Conservation (phyloP, 2,113 vertebrate species). For the Trachemys scripta region DNA sequence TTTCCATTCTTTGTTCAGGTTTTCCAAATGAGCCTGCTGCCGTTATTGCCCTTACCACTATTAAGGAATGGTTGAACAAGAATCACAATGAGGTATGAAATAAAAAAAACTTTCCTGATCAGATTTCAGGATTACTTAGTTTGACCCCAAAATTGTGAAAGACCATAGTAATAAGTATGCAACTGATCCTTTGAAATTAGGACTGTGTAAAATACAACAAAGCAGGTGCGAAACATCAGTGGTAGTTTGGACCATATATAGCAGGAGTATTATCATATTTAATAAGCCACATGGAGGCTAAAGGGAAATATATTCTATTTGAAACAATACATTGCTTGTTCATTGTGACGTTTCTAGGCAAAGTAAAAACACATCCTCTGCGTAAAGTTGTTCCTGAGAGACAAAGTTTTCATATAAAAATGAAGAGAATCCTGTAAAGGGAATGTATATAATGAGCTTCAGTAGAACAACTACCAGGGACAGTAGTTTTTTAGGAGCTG, state of each 20-base stretch:
- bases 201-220: not conserved
- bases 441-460: not conserved
- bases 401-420: conserved; percentile 15
- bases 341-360: conserved; percentile 34
- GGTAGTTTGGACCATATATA: not conserved
- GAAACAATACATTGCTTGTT: conserved; percentile 6
- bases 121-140: not conserved
- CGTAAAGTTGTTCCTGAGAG: not conserved
- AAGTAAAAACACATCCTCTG: not conserved
- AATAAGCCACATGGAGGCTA: not conserved
- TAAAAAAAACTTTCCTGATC: not conserved
- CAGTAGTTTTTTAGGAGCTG: not conserved
- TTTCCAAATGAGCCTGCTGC: conserved; percentile 98
- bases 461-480: not conserved
- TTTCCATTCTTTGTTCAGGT: conserved; percentile 80
- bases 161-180: not conserved
- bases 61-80: conserved; percentile 91
- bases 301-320: conserved; percentile 47
- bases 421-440: conserved; percentile 24
- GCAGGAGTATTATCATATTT: not conserved
- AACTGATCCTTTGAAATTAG: not conserved
- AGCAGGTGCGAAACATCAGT: not conserved
- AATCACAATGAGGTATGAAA: conserved; percentile 90
- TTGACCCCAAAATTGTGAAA: not conserved
- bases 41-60: conserved; percentile 89